A percentile compares a stretch with the other conserved stretches of the same genome.
These are phyloP conservation scores for Oryctes rhinoceros DNA, from an alignment of 1,140 invertebrate genomes.

Conservation along the genomic window DNA sequence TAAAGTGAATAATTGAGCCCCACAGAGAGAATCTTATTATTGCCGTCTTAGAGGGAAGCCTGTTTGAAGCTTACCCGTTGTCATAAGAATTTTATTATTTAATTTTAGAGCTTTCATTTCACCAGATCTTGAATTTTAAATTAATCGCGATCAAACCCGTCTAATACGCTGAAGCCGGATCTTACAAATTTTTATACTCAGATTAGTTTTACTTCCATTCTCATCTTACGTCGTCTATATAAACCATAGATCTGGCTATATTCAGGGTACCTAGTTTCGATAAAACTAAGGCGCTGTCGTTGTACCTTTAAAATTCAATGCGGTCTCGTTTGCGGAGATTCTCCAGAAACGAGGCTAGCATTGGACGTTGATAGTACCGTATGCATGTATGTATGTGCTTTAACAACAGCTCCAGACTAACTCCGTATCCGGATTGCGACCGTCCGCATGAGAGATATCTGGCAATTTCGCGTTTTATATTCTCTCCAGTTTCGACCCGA, in stretches of 20 bases:
- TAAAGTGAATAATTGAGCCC: too few relatives aligned
- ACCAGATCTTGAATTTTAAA: neutral
- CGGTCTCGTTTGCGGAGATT: neutral
- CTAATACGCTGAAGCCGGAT: neutral
- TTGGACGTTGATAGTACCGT: too few relatives aligned
- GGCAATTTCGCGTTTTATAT: neutral
- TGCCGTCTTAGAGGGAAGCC: too few relatives aligned
- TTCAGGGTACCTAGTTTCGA: neutral
- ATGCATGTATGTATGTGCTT: neutral
- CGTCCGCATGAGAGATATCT: neutral
- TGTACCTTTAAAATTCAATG: neutral
- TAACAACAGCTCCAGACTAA: neutral
- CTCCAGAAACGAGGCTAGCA: neutral
- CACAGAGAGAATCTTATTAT: too few relatives aligned
- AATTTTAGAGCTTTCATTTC: neutral
- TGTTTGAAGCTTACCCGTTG: too few relatives aligned
- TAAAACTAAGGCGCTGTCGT: neutral
- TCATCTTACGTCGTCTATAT: neutral
- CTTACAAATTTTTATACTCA: neutral
- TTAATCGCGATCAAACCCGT: neutral
- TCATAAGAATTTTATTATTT: too few relatives aligned
- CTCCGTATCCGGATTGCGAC: neutral
- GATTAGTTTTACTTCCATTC: neutral
- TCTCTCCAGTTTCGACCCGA: neutral
- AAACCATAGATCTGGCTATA: neutral